Base-by-base conservation (phyloP, 92 coral and sea anemone species). In the Diadumene lineata region DNA sequence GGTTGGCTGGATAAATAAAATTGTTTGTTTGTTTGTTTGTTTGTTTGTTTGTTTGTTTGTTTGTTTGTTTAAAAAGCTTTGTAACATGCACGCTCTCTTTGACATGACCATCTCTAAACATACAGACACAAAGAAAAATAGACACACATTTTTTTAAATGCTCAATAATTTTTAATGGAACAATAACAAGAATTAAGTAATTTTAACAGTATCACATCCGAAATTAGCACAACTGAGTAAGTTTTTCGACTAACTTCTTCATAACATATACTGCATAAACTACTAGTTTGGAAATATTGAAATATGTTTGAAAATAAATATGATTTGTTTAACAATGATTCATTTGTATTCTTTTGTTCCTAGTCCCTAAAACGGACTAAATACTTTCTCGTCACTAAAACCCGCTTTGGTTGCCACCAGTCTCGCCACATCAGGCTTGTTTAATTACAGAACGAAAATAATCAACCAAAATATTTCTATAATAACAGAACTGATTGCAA, bases 221-320 rank as follows among this genome's bases (percentile, higher is more conserved):
- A 86, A 76, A 64, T 34, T 30, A 81, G 90, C 75, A 43, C 30
- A 68, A 74, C 86, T 29, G 1, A 30, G 17, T 13, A 9, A 29
- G 90, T 83, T 73, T 86, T 86, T 77, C 31, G 48, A 43, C 91
- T 73, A 67, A 43, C 78, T 34, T 86, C 91, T 60, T 86, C 91
- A 86, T 86, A 29, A 23, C 66, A 72, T 27, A 56, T 72, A 72
- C 77, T 25, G 66, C 22, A 23, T 3, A 11, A 34, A 0, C 55
- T 50, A 29, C 28, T 34, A 31, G 63, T 26, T n/a, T 50, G 0
- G 9, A 70, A 23, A 51, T n/a, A 55, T 34, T 19, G 11, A 34
- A 21, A 21, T 30, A 18, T 22, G 17, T 23, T 7, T 48, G 28
- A 69, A 72, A 72, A 72, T 72, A 72, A 72, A 72, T 72, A 72